A percentile compares a stretch with the other conserved stretches of the same genome.
Evolutionary conservation across 2,113 vertebrate species (phyloP).

Genomic region (Trogon surrucura): DNA sequence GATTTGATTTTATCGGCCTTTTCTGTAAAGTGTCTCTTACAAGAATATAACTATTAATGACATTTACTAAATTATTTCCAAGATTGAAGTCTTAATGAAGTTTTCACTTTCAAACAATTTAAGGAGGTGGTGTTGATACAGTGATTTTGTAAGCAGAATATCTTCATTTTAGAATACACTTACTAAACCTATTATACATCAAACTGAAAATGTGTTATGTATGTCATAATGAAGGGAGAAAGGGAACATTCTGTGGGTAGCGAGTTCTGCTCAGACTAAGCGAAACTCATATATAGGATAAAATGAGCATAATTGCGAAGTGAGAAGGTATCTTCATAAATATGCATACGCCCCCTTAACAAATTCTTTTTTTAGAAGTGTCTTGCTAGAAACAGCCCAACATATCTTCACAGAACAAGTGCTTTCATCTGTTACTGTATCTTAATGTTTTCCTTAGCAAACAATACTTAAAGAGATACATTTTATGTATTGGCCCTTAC

Average conservation of each 20-base stretch:
- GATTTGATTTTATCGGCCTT: background rate
- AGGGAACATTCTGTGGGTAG: background rate
- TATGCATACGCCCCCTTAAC: background rate
- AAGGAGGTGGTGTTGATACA: background rate
- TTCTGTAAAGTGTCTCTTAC: background rate
- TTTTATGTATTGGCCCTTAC: background rate
- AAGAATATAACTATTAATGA: background rate
- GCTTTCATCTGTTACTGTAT: background rate
- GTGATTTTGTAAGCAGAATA: background rate
- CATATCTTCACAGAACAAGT: background rate
- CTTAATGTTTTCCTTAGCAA: background rate
- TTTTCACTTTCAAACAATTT: background rate
- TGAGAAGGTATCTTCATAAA: background rate
- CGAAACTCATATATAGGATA: background rate
- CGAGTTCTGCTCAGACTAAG: background rate
- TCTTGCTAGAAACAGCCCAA: background rate
- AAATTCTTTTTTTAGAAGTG: background rate
- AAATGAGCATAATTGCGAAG: background rate
- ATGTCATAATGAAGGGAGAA: background rate
- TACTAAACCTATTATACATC: background rate
- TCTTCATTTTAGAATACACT: background rate
- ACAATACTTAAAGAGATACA: background rate
- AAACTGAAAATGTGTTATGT: background rate
- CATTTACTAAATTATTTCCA: conserved; percentile 11
- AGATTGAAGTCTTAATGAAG: background rate